Evolutionary conservation across 2,113 vertebrate genomes (phyloP), one percentile per base, ranked within the genome.

Genomic region (Dasyprocta punctata): DNA sequence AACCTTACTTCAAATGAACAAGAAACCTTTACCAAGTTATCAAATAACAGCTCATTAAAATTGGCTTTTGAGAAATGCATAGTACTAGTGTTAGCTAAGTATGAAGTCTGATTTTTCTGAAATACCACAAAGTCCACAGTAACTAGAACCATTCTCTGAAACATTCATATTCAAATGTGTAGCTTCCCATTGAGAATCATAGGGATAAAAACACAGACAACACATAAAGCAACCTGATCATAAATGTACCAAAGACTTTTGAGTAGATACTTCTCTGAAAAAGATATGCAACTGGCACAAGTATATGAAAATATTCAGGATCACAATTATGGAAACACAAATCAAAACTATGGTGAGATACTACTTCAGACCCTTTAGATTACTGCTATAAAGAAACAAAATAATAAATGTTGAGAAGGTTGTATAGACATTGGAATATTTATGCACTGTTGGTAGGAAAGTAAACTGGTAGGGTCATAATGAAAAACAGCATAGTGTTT

Each of bases 41-140:
- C 44, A 90, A 54, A 82, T 81, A 86, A 52, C 7, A 85, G 36
- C 56, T 95, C 77, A 91, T 90, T 97, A 92, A 88, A 92, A 87
- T 10, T 93, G n/a, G n/a, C 86, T 85, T 95, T 92, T 90, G 8
- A 85, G 41, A 94, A 41, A 41, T 92, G 41, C 54, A 65, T 38
- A 90, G 33, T 61, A 14, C 30, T 20, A 90, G 67, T 71, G 67
- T 90, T 80, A 67, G 41, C 83, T 84, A 92, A 67, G 17, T 88
- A 41, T 85, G 10, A 96, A 69, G 61, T 73, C 22, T 60, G 33
- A 44, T 73, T 96, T 90, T 92, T 87, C 47, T 87, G 92, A 94
- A 86, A 86, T 67, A 52, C 20, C 75, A 84, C 26, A 82, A 77
- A 86, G 38, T 84, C 41, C 91, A 52, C 17, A 56, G 17, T 67